Evolutionary conservation across 1,140 invertebrate species (phyloP), one percentile per base, ranked within the genome.

Genomic region (Polypedilum vanderplanki): DNA sequence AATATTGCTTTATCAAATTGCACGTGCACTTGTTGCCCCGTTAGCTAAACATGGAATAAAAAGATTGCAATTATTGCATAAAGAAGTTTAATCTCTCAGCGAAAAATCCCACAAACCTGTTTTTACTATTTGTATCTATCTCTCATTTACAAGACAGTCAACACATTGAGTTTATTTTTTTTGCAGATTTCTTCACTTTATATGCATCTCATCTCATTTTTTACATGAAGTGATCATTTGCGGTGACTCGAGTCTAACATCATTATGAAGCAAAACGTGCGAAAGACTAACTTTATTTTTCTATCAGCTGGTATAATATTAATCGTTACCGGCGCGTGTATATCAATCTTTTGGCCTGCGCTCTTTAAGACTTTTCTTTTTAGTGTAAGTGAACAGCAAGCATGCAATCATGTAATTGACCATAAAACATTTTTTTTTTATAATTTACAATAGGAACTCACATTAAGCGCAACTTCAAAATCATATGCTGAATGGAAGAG

Each of bases 401-500:
- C n/a, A 57, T n/a, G 8, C 8, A 57, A 17, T 57, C n/a, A 57
- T 15, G 46, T 57, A 57, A 57, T 17, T 57, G n/a, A 57, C n/a
- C 46, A 33, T 33, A 33, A 33, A 33, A 33, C 24, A 33, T 33
- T 33, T 33, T 33, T 57, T 57, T 57, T 57, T 22, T 8, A 81
- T 77, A 77, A 57, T 84, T 83, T 33, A 33, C 24, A 33, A 67
- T 80, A 91, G 89, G 84, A 91, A 87, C 81, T 92, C 77, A 80
- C 80, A 20, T 79, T 92, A 76, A 80, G 84, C 12, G 86, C 86
- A 46, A 80, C 82, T 17, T 90, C 90, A 12, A 83, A 83, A 41
- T 87, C 87, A 74, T 93, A 84, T 79, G 77, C 84, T 3, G 83
- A 90, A 70, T 95, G 93, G 93, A 85, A 88, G 79, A 86, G 87